Base-by-base conservation (phyloP, 2,888 invertebrate species). In the Caenorhabditis sp. region DNA sequence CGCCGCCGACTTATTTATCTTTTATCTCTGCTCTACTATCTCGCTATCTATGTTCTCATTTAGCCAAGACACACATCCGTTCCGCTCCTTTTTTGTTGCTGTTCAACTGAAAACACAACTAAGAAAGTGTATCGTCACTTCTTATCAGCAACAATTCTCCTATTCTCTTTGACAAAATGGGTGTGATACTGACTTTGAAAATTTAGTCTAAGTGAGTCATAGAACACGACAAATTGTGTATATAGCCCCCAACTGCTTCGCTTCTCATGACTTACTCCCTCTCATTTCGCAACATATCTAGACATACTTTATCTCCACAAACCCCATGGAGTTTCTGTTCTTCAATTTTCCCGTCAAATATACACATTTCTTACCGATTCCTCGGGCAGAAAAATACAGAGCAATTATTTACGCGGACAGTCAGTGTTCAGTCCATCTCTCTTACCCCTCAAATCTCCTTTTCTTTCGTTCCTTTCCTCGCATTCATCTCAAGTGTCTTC, bases 401-500 rank as follows among this genome's bases (percentile, higher is more conserved):
- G 67, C 67, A 67, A 67, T 76, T 76, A 76, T 76, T 76, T 67
- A 76, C 76, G 76, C 67, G 67, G 8, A 56, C 32, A 32, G 5
- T 6, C 32, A 32, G 32, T 32, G 32, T 32, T 32, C 64, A 26
- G 50, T 67, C 65, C 15, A 47, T 65, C n/a, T n/a, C 55, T 2
- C n/a, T 32, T 22, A n/a, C 53, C 60, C 44, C 11, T 47, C 61
- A 51, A 76, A 76, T 76, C 61, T 67, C 55, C 67, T 61, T 74
- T 74, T 74, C 60, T 13, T 60, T 65, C n/a, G n/a, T n/a, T n/a
- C n/a, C n/a, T n/a, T n/a, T n/a, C n/a, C n/a, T 72, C 50, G 60
- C 74, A 74, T 74, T 74, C 74, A 74, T 74, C 74, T 74, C 74
- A 74, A 74, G 74, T 74, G 56, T 62, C 5, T 53, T 37, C 32